phyloP scores from a whole-genome alignment of 92 coral and sea anemone species.

The Porites divaricata region DNA sequence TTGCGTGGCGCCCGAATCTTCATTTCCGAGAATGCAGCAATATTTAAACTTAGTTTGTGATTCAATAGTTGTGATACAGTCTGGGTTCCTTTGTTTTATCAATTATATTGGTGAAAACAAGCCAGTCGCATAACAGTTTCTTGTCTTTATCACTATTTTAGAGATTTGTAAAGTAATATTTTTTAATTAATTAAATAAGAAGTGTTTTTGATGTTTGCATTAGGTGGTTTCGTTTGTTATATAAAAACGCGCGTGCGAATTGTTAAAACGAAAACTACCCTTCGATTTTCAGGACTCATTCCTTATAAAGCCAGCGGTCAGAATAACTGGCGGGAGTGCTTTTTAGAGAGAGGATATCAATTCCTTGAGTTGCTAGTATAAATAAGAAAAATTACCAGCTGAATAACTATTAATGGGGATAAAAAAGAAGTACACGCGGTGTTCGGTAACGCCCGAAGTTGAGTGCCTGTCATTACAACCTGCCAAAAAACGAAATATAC shows the following conservation, averaged over 20 bases:
- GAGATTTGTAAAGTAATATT: slow-evolving; percentile 14
- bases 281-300: neutral
- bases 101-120: slow-evolving; percentile 51
- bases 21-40: slow-evolving; percentile 47
- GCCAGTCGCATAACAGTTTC: slow-evolving; percentile 25
- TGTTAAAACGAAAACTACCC: neutral
- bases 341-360: slow-evolving; percentile 1
- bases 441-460: slow-evolving; percentile 22
- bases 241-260: neutral
- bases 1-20: slow-evolving; percentile 55
- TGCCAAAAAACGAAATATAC: slow-evolving; percentile 15
- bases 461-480: neutral
- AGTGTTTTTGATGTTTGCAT: neutral
- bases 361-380: neutral
- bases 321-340: neutral
- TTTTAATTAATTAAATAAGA: slow-evolving; percentile 4
- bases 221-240: neutral
- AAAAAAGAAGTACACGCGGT: slow-evolving; percentile 17
- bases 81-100: slow-evolving; percentile 39
- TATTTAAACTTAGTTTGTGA: slow-evolving; percentile 43
- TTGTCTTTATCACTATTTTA: slow-evolving; percentile 3
- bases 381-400: slow-evolving; percentile 15
- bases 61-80: slow-evolving; percentile 49
- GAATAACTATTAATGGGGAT: slow-evolving; percentile 25
- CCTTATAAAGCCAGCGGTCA: neutral